phyloP scores from a whole-genome alignment of 1,140 invertebrate genomes.

The Melanaphis sacchari region DNA sequence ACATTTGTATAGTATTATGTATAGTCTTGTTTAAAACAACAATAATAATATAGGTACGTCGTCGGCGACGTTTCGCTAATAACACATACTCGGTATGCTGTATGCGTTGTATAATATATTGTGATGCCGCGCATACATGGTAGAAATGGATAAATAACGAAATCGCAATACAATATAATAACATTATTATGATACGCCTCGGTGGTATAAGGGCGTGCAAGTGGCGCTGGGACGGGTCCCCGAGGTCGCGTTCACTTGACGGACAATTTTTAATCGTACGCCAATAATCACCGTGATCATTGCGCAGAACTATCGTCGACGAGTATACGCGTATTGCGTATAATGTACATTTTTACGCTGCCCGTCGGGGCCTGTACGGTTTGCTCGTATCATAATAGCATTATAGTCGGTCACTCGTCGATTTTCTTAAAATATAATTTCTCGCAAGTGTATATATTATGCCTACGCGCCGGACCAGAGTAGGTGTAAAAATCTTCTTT shows the following conservation, averaged over 20 bases:
- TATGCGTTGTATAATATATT: background rate
- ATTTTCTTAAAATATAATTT: background rate
- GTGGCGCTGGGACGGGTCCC: background rate
- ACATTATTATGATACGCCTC: background rate
- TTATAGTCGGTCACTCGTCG: background rate
- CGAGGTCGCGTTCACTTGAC: background rate
- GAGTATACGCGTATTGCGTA: background rate
- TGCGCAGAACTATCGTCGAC: background rate
- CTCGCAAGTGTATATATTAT: background rate
- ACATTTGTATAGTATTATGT: no score
- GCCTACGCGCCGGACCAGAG: background rate
- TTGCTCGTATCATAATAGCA: no score
- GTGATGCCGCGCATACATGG: background rate
- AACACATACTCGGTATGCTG: background rate
- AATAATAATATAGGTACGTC: background rate
- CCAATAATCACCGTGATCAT: background rate
- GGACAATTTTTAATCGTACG: background rate
- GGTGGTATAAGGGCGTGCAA: background rate
- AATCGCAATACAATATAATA: background rate
- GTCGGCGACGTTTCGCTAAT: background rate
- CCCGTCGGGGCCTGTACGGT: background rate
- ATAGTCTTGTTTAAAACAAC: background rate
- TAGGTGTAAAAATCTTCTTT: background rate
- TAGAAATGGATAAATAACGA: background rate
- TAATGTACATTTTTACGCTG: no score